Conservation (phyloP, 2,113 vertebrate species). For the Semnornis frantzii region DNA sequence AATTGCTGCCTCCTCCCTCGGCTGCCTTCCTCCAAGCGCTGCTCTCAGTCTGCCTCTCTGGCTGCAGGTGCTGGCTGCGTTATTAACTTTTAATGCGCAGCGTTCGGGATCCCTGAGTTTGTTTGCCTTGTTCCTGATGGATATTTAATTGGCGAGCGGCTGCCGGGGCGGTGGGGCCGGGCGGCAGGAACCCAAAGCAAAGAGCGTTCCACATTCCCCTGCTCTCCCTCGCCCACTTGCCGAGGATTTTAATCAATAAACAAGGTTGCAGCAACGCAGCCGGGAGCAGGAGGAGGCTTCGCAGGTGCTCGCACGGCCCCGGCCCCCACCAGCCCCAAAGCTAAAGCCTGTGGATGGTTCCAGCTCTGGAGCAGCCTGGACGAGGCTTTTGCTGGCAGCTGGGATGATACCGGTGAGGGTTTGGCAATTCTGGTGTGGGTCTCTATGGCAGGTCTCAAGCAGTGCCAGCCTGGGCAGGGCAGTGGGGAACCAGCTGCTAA, state of each 20-base stretch:
- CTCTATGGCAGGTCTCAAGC: fast-evolving
- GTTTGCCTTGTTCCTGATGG: slow-evolving; percentile 60
- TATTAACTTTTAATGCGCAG: slow-evolving; percentile 67
- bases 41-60: slow-evolving; percentile 64
- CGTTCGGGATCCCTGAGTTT: slow-evolving; percentile 18
- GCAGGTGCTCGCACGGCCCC: not conserved
- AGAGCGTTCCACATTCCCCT: not conserved
- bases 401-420: fast-evolving
- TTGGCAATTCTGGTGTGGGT: fast-evolving
- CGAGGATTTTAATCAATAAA: not conserved
- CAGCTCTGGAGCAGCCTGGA: fast-evolving
- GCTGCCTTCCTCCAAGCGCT: slow-evolving; percentile 65
- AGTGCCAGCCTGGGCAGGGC: not conserved
- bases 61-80: slow-evolving; percentile 73
- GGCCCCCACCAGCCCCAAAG: fast-evolving
- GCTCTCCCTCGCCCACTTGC: not conserved
- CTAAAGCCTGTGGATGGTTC: fast-evolving
- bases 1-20: slow-evolving; percentile 75
- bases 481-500: not conserved
- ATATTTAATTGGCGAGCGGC: slow-evolving; percentile 66
- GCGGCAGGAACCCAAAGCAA: not conserved
- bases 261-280: fast-evolving
- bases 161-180: not conserved
- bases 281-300: not conserved
- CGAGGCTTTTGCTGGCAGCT: not conserved